Conservation (phyloP, 1,140 invertebrate species). For the Papilio aristodemus region DNA sequence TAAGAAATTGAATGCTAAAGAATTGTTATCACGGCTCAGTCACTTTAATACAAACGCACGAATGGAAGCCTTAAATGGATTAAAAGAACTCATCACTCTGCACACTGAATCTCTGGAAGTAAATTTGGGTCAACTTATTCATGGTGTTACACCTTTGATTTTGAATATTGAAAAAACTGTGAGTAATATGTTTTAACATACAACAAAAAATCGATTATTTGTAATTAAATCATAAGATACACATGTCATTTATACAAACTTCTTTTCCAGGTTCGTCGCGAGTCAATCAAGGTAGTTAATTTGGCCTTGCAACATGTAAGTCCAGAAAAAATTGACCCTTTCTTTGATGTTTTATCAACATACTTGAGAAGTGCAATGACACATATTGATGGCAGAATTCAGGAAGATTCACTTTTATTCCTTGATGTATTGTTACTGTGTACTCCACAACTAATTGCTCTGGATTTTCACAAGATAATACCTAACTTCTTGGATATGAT, state of each 20-base stretch:
- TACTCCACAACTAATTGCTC: constrained; percentile 82
- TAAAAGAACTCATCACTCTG: constrained; percentile 85
- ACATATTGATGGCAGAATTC: constrained; percentile 88
- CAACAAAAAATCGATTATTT: too few species aligned
- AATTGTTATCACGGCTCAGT: constrained; percentile 86
- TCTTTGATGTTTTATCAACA: constrained; percentile 87
- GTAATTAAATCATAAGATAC: too few species aligned
- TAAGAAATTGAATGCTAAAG: constrained; percentile 88
- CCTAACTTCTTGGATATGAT: constrained; percentile 91
- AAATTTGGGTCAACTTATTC: constrained; percentile 85
- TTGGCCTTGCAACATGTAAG: constrained; percentile 82
- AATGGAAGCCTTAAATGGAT: constrained; percentile 85
- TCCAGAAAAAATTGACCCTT: constrained; percentile 81
- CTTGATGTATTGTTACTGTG: constrained; percentile 86
- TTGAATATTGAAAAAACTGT: constrained; percentile 86
- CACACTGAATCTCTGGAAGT: constrained; percentile 81
- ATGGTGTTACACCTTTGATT: constrained; percentile 84
- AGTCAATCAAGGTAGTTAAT: constrained; percentile 85
- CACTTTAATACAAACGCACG: constrained; percentile 89
- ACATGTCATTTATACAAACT: constrained; percentile 32
- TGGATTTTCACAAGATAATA: constrained; percentile 85
- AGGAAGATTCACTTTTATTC: constrained; percentile 89
- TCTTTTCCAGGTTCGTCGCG: constrained; percentile 82
- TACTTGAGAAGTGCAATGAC: constrained; percentile 93
- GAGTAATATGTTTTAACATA: constrained; percentile 42